These are phyloP conservation scores for Indicator indicator DNA, from an alignment of 2,113 vertebrate genomes.

Conservation along the genomic window DNA sequence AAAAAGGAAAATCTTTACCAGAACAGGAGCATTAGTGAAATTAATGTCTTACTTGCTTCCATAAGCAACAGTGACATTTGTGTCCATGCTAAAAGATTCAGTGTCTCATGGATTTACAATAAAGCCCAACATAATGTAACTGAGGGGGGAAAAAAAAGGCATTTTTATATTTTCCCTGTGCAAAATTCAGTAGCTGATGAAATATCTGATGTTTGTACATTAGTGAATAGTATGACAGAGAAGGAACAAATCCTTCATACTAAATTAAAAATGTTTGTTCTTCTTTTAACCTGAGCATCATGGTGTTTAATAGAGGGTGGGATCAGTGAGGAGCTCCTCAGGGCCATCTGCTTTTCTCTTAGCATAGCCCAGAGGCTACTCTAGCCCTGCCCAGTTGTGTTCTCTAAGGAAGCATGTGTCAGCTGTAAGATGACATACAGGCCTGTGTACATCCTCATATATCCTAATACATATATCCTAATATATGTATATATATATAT, in stretches of 20 bases:
- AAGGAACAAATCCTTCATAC: neutral
- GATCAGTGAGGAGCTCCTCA: neutral
- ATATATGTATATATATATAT: too few species aligned
- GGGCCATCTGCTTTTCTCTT: neutral
- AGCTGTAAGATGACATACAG: neutral
- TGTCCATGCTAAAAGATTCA: neutral
- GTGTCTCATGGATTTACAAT: neutral
- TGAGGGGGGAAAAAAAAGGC: accelerated
- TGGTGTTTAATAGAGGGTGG: neutral
- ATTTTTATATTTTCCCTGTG: neutral
- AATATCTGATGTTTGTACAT: neutral
- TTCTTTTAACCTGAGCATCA: neutral
- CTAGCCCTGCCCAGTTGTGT: neutral
- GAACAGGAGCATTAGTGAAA: neutral
- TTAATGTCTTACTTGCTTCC: neutral
- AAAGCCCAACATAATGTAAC: neutral
- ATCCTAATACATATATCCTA: neutral
- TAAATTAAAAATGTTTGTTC: neutral
- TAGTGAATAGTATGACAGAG: neutral
- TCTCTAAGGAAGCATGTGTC: neutral
- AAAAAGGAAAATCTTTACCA: neutral
- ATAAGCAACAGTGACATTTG: neutral
- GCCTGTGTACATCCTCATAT: neutral
- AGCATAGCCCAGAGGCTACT: neutral
- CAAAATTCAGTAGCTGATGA: neutral